Conservation (phyloP, 30 jellyfish, hydroid and myxozoan species). For the Morbakka virulenta region DNA sequence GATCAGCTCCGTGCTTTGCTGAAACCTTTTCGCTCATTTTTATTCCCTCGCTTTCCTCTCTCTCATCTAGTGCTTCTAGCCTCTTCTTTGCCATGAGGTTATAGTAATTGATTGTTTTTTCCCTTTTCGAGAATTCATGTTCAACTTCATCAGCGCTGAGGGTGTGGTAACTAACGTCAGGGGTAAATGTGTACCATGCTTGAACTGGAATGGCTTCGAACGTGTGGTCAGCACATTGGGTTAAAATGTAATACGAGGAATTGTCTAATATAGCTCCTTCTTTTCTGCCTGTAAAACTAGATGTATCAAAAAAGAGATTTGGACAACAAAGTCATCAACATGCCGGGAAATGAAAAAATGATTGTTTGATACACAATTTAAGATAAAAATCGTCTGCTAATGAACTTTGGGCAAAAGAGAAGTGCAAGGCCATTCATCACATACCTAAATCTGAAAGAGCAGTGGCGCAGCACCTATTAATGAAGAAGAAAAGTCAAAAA, state of each 20-base stretch:
- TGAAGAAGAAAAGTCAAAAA: no score
- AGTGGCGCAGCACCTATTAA: no score
- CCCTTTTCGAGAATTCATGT: conserved; percentile 87
- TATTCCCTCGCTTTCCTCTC: conserved; percentile 21
- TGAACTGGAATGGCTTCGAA: conserved; percentile 96
- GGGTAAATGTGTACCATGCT: conserved; percentile 93
- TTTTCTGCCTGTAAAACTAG: conserved; percentile 77
- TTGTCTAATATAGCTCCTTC: conserved; percentile 90
- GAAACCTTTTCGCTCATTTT: conserved; percentile 47
- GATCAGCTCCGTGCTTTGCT: conserved; percentile 41
- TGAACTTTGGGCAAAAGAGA: no score
- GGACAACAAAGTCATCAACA: not conserved
- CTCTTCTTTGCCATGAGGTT: conserved; percentile 64
- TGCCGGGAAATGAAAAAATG: not conserved
- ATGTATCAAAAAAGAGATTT: not conserved
- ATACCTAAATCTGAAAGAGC: no score
- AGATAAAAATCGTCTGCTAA: no score
- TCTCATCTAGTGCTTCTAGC: conserved; percentile 56
- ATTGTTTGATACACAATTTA: not conserved
- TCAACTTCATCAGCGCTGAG: conserved; percentile 87
- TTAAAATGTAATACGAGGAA: conserved; percentile 80
- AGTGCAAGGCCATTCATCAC: no score
- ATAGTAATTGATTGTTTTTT: conserved; percentile 64
- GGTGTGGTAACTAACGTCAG: conserved; percentile 73
- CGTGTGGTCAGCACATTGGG: conserved; percentile 92